phyloP scores from a whole-genome alignment of 2,797 vertebrate genomes.

The Pyrrhura leucotis region DNA sequence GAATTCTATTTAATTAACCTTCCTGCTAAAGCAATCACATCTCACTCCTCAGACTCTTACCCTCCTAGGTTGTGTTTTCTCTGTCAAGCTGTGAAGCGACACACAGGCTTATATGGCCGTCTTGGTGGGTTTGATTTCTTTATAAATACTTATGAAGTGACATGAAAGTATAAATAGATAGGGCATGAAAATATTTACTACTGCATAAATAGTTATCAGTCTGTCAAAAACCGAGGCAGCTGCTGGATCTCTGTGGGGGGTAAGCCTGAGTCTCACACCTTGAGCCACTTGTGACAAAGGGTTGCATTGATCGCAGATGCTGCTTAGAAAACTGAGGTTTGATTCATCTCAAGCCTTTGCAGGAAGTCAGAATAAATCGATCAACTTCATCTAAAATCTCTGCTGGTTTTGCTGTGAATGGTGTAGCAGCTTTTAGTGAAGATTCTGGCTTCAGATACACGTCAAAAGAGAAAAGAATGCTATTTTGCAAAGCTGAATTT shows the following conservation, averaged over 20 bases:
- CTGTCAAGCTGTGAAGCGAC: conserved; percentile 20
- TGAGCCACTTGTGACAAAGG: background rate
- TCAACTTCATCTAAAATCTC: background rate
- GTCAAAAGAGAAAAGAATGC: background rate
- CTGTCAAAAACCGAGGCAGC: background rate
- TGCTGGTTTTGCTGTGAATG: background rate
- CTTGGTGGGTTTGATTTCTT: background rate
- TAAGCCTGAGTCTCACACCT: background rate
- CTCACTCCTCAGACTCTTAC: conserved; percentile 6
- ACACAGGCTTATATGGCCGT: background rate
- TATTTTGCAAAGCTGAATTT: background rate
- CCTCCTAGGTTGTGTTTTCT: conserved; percentile 29
- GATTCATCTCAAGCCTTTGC: background rate
- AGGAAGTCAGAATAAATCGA: background rate
- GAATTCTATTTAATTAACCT: conserved; percentile 56
- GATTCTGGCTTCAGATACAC: background rate
- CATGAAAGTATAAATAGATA: background rate
- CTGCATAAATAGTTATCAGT: conserved; percentile 4
- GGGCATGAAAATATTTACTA: conserved; percentile 14
- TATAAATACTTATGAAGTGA: background rate
- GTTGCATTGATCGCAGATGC: conserved; percentile 16
- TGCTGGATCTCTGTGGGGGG: background rate
- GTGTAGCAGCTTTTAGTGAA: background rate
- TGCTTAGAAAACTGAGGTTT: background rate
- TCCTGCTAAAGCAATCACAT: background rate